phyloP scores from a whole-genome alignment of 1,140 invertebrate genomes.

The Anastrepha obliqua region DNA sequence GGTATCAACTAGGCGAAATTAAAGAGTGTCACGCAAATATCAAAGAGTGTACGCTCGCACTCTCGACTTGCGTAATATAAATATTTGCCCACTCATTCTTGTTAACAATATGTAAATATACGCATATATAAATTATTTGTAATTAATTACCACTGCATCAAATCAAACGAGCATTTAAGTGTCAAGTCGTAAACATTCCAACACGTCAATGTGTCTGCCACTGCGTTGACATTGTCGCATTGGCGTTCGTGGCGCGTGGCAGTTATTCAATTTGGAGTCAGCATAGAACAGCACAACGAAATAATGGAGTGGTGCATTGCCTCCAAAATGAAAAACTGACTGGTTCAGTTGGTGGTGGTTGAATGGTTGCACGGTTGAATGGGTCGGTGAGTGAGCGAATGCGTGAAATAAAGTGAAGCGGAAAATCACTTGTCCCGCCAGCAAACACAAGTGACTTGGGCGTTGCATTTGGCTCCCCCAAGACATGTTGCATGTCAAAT shows the following conservation, averaged over 20 bases:
- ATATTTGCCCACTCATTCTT: neutral
- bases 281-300: neutral
- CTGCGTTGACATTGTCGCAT: constrained; percentile 19
- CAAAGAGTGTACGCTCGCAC: neutral
- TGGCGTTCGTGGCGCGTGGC: neutral
- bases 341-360: neutral
- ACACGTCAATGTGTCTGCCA: neutral
- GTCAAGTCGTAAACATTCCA: constrained; percentile 8
- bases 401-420: constrained; percentile 28
- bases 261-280: neutral
- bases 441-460: neutral
- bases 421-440: neutral
- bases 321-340: neutral
- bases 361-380: neutral
- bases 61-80: neutral
- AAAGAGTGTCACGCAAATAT: constrained; percentile 18
- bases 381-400: constrained; percentile 11
- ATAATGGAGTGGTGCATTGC: neutral
- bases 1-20: neutral
- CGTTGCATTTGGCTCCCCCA: neutral
- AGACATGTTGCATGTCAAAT: neutral
- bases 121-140: neutral
- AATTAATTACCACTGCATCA: constrained; percentile 48
- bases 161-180: constrained; percentile 30
- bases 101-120: neutral